These are phyloP conservation scores for Montipora capricornis DNA, from an alignment of 64 coral and sea anemone species.

Conservation along the genomic window DNA sequence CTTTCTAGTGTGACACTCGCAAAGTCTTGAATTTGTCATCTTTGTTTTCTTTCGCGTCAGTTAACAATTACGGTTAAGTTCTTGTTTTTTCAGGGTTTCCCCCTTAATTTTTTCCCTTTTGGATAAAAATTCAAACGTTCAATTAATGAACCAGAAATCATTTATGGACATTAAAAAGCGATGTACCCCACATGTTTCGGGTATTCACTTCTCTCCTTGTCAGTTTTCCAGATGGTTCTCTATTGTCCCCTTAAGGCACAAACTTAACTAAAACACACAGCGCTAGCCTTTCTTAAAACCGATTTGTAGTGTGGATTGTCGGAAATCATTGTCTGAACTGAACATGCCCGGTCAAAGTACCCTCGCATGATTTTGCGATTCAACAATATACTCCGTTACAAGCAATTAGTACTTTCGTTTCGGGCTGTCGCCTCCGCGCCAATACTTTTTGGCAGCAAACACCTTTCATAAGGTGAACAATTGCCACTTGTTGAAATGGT, in stretches of 20 bases:
- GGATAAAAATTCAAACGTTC: not conserved
- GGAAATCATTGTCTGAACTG: slow-evolving; percentile 34
- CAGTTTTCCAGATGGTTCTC: slow-evolving; percentile 47
- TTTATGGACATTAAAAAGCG: slow-evolving; percentile 7
- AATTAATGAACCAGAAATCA: not conserved
- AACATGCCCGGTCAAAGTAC: not conserved
- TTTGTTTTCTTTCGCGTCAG: slow-evolving; percentile 77
- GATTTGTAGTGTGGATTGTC: slow-evolving; percentile 17
- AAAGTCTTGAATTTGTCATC: slow-evolving; percentile 44
- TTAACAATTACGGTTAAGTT: slow-evolving; percentile 50
- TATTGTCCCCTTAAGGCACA: slow-evolving; percentile 27
- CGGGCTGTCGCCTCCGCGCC: slow-evolving; percentile 65
- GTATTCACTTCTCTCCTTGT: slow-evolving; percentile 30
- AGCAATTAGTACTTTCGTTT: slow-evolving; percentile 82
- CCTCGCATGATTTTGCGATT: slow-evolving; percentile 80
- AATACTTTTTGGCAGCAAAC: slow-evolving; percentile 66
- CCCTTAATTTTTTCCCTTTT: slow-evolving; percentile 30
- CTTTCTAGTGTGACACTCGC: slow-evolving; percentile 57
- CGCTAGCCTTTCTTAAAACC: not conserved
- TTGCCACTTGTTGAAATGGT: slow-evolving; percentile 91
- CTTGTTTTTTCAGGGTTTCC: slow-evolving; percentile 87
- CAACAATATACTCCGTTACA: slow-evolving; percentile 49
- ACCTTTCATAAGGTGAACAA: slow-evolving; percentile 70
- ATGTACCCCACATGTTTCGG: slow-evolving; percentile 35
- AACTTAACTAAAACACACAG: slow-evolving; percentile 35